Evolutionary conservation across 2,888 invertebrate genomes (phyloP), one percentile per base, ranked within the genome.

Genomic region (Campopleginae sp.): DNA sequence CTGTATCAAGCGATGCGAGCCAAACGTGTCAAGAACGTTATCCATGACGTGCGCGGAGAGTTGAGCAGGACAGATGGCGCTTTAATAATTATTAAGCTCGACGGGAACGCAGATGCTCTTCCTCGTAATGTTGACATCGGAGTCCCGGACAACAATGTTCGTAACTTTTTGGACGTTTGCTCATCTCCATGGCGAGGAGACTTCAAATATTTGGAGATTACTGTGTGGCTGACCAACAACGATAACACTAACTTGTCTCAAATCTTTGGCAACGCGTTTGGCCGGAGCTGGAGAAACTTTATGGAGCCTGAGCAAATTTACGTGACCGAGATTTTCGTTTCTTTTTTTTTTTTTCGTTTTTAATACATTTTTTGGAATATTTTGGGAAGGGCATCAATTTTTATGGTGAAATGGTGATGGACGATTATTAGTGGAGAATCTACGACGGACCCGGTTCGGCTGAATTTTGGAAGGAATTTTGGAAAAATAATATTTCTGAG

Each of bases 121-220:
- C 79, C 83, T 82, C 33, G 76, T 58, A 14, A 46, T 78, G 63
- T 71, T 66, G 75, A 51, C 48, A 58, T 65, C 78, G 63, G 5
- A 14, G 7, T 63, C 74, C 14, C 23, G 17, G 12, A 14, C 58
- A 19, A 19, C 70, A 5, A 72, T n/a, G 31, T 33, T 33, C 23
- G 33, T 75, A 44, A 58, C 68, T 61, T 80, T 83, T 63, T 71
- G 78, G 88, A 86, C 88, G 87, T 87, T 88, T 86, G 85, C 85
- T 88, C 38, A 38, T 38, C 38, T 38, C 38, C 10, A 38, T 38
- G 38, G 83, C 86, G 87, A 17, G n/a, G 17, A 23, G 10, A 86
- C 88, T 90, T 91, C 90, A 91, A 91, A 91, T 92, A 91, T 92
- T 91, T 92, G 90, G 89, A 91, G 91, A 92, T 92, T 91, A 91